These are phyloP conservation scores for Eilema depressum DNA, from an alignment of 2,888 invertebrate species.

Conservation along the genomic window DNA sequence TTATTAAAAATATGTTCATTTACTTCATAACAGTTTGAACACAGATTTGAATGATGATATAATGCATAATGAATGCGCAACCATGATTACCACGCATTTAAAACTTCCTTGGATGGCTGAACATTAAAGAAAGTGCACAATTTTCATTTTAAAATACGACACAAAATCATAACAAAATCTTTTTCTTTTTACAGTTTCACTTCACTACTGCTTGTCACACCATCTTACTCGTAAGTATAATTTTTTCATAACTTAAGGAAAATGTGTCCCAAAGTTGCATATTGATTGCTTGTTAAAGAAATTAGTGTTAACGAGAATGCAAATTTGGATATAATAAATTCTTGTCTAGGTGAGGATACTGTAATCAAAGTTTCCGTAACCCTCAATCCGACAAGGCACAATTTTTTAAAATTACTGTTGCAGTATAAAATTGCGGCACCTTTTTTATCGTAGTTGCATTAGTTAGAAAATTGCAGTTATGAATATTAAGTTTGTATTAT, in stretches of 20 bases:
- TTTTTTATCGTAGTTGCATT: too few relatives aligned
- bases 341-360: constrained; percentile 85
- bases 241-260: constrained; percentile 36
- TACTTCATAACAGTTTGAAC: background rate
- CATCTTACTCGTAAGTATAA: constrained; percentile 10
- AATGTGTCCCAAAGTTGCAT: constrained; percentile 59
- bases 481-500: too few relatives aligned
- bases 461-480: too few relatives aligned
- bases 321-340: constrained; percentile 73
- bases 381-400: constrained; percentile 85
- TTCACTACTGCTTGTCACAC: background rate
- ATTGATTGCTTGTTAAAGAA: constrained; percentile 59
- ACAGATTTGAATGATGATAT: constrained; percentile 75
- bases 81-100: constrained; percentile 86
- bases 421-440: too few relatives aligned
- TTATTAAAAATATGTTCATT: too few relatives aligned
- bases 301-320: constrained; percentile 63
- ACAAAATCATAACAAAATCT: background rate
- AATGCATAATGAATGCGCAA: constrained; percentile 85
- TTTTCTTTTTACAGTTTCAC: constrained; percentile 27
- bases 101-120: constrained; percentile 87
- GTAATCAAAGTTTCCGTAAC: constrained; percentile 71
- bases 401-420: background rate
- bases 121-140: background rate
- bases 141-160: background rate